Percentiles rank a stretch among this genome's conserved stretches.
phyloP scores from a whole-genome alignment of 35 echinoderm and acorn worm species.

The Stichopus chloronotus region DNA sequence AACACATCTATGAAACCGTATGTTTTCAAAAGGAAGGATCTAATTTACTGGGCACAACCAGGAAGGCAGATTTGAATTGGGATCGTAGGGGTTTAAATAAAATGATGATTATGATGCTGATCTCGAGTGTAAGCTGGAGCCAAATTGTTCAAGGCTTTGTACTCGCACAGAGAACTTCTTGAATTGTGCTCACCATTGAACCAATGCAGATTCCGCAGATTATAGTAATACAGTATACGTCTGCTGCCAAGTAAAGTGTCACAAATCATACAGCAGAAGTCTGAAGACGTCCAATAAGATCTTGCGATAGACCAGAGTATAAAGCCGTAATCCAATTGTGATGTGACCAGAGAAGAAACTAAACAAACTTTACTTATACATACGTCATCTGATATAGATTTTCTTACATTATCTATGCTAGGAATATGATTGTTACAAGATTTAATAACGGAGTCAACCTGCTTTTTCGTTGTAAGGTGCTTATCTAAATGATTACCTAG shows the following conservation, averaged over 20 bases:
- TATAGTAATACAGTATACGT: no score
- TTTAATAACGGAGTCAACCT: not conserved
- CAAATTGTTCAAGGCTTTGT: not conserved
- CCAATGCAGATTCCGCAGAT: not conserved
- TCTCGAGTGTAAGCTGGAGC: not conserved
- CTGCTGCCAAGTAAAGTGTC: no score
- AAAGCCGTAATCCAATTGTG: no score
- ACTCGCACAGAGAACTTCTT: not conserved
- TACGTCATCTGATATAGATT: not conserved
- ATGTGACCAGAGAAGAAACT: not conserved
- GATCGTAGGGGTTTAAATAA: not conserved
- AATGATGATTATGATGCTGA: not conserved
- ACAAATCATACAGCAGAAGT: no score
- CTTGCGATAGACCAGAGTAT: not conserved
- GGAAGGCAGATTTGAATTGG: not conserved
- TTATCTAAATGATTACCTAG: no score
- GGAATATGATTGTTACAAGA: not conserved
- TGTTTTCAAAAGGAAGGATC: not conserved
- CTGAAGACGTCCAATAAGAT: not conserved
- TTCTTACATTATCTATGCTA: not conserved
- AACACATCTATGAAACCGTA: not conserved
- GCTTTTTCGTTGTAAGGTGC: not conserved
- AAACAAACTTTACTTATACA: not conserved
- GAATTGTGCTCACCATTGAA: not conserved
- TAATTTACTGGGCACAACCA: not conserved